Evolutionary conservation across 2,113 vertebrate genomes (phyloP).

Genomic region (Oxygymnocypris stewartii): DNA sequence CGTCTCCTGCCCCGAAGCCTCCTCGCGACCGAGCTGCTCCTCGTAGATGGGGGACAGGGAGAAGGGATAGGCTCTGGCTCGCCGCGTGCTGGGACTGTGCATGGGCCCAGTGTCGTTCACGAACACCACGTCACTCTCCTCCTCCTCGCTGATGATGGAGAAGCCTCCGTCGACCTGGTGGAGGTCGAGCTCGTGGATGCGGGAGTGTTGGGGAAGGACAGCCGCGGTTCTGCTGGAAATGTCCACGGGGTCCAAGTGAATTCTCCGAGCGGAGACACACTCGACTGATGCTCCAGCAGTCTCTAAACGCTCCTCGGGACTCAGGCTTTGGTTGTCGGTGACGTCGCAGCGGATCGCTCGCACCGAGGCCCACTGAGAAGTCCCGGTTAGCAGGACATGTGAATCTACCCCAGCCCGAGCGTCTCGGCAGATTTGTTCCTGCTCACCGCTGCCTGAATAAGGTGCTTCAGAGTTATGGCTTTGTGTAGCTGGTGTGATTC

Average conservation of each 20-base stretch:
- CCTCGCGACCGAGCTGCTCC: constrained; percentile 57
- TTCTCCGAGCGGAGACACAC: background rate
- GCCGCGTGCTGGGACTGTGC: constrained; percentile 51
- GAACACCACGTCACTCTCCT: constrained; percentile 61
- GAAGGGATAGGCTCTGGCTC: constrained; percentile 59
- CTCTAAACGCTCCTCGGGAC: constrained; percentile 12
- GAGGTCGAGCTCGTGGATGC: constrained; percentile 32
- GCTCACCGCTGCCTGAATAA: background rate
- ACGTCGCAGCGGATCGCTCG: constrained; percentile 18
- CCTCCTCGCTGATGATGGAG: constrained; percentile 58
- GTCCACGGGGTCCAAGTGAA: constrained; percentile 30
- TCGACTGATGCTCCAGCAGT: constrained; percentile 2
- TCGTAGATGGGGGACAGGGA: constrained; percentile 66
- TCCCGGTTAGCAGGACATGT: constrained; percentile 26
- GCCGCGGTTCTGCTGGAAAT: background rate
- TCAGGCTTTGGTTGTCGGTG: constrained; percentile 31
- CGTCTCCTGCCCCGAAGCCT: constrained; percentile 31
- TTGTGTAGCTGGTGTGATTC: constrained; percentile 8
- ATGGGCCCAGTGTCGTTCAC: constrained; percentile 57
- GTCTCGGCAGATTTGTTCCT: background rate
- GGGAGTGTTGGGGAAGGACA: constrained; percentile 13
- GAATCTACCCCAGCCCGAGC: background rate
- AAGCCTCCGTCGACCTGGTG: constrained; percentile 46
- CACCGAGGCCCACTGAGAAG: constrained; percentile 14
- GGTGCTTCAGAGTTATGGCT: background rate